These are phyloP conservation scores for Galaxias olidus DNA, from an alignment of 2,797 vertebrate genomes.

Conservation along the genomic window DNA sequence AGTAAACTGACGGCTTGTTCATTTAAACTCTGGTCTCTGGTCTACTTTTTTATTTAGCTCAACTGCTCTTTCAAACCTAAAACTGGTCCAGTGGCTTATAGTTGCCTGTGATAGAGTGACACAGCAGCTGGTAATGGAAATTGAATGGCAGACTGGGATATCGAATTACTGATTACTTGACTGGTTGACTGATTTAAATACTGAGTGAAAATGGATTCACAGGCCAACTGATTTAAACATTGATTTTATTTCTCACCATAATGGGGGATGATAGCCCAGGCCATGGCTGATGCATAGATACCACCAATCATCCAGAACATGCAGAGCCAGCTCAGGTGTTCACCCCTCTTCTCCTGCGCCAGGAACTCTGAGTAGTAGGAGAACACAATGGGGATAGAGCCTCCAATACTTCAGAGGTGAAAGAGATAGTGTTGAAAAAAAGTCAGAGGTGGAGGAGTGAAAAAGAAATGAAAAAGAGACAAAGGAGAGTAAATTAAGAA, in stretches of 20 bases:
- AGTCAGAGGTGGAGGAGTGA: background rate
- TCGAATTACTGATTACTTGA: slow-evolving; percentile 1
- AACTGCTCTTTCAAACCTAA: too few species aligned
- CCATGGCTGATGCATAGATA: slow-evolving; percentile 96
- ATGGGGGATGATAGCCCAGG: slow-evolving; percentile 98
- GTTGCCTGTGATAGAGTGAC: too few species aligned
- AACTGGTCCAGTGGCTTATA: too few species aligned
- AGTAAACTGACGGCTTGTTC: too few species aligned
- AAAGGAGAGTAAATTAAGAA: background rate
- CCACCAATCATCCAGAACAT: slow-evolving; percentile 99
- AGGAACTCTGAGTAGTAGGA: slow-evolving; percentile 98
- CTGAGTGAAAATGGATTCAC: background rate
- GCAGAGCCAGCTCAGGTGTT: slow-evolving; percentile 97
- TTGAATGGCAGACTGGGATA: too few species aligned
- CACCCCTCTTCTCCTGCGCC: slow-evolving; percentile 95
- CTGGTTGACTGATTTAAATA: background rate
- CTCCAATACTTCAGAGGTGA: slow-evolving; percentile 84
- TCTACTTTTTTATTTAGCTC: too few species aligned
- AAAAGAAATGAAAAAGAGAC: background rate
- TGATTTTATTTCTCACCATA: slow-evolving; percentile 76
- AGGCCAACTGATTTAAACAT: background rate
- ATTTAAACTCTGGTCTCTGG: too few species aligned
- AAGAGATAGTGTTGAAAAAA: slow-evolving; percentile 1
- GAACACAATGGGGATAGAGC: slow-evolving; percentile 96
- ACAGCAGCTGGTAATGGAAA: too few species aligned